phyloP scores from a whole-genome alignment of 2,888 invertebrate species.

The Lumbricus terrestris region DNA sequence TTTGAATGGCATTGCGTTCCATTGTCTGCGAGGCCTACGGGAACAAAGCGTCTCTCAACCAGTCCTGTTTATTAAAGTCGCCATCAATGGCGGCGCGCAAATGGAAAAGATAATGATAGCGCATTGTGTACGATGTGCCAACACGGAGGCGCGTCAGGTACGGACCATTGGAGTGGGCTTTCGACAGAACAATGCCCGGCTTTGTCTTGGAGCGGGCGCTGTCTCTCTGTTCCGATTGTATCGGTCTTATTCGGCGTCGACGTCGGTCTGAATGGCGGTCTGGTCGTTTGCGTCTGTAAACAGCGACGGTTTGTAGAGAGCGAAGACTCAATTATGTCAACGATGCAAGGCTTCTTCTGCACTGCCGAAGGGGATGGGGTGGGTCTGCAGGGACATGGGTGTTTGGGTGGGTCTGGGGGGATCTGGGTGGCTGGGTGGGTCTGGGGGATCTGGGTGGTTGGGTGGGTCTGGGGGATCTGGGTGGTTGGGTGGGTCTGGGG shows the following conservation, averaged over 20 bases:
- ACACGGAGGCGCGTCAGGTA: slow-evolving; percentile 8
- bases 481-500: no score
- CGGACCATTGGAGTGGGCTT: neutral
- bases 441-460: no score
- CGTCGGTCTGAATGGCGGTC: neutral
- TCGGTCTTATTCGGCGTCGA: neutral
- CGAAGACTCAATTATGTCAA: slow-evolving; percentile 12
- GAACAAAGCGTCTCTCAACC: neutral
- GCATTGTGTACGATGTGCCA: neutral
- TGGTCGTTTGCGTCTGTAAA: neutral
- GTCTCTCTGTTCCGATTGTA: neutral
- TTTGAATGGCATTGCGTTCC: neutral
- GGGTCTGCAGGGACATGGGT: no score
- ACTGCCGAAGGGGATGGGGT: neutral
- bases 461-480: no score
- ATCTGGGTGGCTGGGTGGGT: neutral
- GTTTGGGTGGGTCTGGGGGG: neutral
- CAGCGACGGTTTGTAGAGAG: neutral
- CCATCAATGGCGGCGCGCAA: neutral
- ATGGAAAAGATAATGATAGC: slow-evolving; percentile 19
- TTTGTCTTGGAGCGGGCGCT: neutral
- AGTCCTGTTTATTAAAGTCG: neutral
- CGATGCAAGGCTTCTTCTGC: neutral
- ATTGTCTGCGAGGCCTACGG: neutral
- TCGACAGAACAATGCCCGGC: neutral